These are phyloP conservation scores for Tiaroga cobitis DNA, from an alignment of 2,797 vertebrate genomes.

Conservation along the genomic window DNA sequence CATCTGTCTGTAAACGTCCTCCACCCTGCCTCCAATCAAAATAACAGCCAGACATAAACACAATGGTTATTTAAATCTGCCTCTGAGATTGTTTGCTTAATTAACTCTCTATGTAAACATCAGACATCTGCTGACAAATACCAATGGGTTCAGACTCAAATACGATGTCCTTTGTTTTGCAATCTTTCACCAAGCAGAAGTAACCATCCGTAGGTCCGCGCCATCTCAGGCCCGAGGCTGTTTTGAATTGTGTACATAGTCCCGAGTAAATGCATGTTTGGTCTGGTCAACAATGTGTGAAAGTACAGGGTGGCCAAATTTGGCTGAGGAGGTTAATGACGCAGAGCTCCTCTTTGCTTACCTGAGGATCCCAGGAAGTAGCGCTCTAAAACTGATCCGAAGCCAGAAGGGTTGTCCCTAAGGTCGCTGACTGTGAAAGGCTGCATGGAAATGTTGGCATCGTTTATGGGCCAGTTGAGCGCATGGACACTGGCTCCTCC, in stretches of 20 bases:
- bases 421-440: constrained; percentile 83
- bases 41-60: constrained; percentile 74
- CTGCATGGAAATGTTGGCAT: constrained; percentile 78
- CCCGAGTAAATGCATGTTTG: constrained; percentile 34
- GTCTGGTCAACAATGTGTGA: constrained; percentile 9
- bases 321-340: background rate
- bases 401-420: constrained; percentile 76
- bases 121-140: constrained; percentile 72
- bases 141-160: constrained; percentile 70
- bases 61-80: constrained; percentile 73
- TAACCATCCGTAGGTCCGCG: constrained; percentile 57
- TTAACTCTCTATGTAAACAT: constrained; percentile 74
- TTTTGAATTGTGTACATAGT: constrained; percentile 36
- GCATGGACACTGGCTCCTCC: constrained; percentile 82
- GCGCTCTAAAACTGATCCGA: constrained; percentile 85
- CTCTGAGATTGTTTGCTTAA: constrained; percentile 60
- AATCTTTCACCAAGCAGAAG: constrained; percentile 70
- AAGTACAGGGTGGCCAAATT: background rate
- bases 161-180: constrained; percentile 69
- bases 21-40: constrained; percentile 64
- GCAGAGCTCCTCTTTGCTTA: constrained; percentile 61
- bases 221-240: background rate
- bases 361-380: constrained; percentile 91
- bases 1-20: constrained; percentile 12
- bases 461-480: constrained; percentile 88